Conservation (phyloP, 1,140 invertebrate genomes). For the Macrotrachela quadricornifera region DNA sequence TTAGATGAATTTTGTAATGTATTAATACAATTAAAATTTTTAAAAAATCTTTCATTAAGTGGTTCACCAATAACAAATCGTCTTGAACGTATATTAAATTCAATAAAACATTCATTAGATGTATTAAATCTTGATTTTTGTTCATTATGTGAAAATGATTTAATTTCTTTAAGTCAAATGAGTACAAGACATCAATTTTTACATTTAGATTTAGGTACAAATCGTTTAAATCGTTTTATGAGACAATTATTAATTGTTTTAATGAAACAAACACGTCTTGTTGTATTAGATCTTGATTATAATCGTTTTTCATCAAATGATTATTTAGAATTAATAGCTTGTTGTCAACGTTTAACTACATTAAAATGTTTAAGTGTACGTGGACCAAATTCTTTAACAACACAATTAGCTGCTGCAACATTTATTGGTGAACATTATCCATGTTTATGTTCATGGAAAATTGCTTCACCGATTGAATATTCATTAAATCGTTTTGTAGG, state of each 20-base stretch:
- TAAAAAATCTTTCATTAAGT: constrained; percentile 2
- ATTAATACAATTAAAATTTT: not conserved
- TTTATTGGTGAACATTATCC: too few species aligned
- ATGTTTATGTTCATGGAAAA: too few species aligned
- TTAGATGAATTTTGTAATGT: not conserved
- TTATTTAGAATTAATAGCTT: constrained; percentile 4
- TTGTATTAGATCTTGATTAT: constrained; percentile 5
- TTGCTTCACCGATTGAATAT: too few species aligned
- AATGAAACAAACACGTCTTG: constrained; percentile 4
- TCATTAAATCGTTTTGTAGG: too few species aligned
- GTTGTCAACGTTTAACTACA: not conserved
- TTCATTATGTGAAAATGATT: not conserved
- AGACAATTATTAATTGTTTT: constrained; percentile 1
- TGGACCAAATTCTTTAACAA: too few species aligned
- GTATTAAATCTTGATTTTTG: constrained; percentile 3
- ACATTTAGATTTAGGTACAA: constrained; percentile 4
- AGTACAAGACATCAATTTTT: not conserved
- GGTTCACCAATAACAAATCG: constrained; percentile 1
- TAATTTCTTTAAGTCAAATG: not conserved
- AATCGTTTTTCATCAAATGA: constrained; percentile 6
- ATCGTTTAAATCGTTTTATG: not conserved
- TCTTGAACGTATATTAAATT: not conserved
- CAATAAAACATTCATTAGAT: not conserved
- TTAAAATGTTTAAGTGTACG: not conserved
- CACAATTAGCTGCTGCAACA: too few species aligned